phyloP scores from a whole-genome alignment of 2,888 invertebrate species.

The Calliphora vomitoria region DNA sequence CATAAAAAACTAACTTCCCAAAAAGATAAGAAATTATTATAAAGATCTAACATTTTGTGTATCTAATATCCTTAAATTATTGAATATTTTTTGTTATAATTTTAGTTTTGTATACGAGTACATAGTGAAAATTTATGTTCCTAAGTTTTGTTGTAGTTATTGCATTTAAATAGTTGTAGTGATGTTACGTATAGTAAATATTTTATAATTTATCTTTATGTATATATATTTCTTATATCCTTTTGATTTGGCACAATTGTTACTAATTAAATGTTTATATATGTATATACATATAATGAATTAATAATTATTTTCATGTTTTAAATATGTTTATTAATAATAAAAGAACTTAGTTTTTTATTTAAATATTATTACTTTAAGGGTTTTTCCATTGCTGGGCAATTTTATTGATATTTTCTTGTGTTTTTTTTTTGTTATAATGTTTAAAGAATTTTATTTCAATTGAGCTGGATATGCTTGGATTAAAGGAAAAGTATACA shows the following conservation, averaged over 20 bases:
- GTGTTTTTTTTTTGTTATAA: neutral
- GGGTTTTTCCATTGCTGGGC: conserved; percentile 53
- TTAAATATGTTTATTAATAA: conserved; percentile 46
- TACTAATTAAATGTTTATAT: conserved; percentile 59
- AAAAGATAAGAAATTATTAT: no score
- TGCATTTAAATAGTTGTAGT: conserved; percentile 68
- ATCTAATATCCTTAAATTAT: conserved; percentile 35
- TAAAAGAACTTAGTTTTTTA: conserved; percentile 38
- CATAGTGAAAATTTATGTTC: conserved; percentile 34
- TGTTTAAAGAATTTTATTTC: conserved; percentile 44
- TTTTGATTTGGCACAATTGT: conserved; percentile 77
- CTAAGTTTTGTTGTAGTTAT: conserved; percentile 39
- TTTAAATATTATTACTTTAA: conserved; percentile 46
- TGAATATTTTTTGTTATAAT: neutral
- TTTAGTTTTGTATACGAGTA: conserved; percentile 1
- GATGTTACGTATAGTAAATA: conserved; percentile 63
- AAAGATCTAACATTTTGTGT: neutral
- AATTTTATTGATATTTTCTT: conserved; percentile 66
- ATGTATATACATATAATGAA: conserved; percentile 20
- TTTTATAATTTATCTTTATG: conserved; percentile 35
- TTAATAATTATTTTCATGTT: conserved; percentile 62
- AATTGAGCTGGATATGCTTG: conserved; percentile 74
- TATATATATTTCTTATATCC: conserved; percentile 47
- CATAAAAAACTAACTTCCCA: no score
- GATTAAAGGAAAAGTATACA: conserved; percentile 32